Base-by-base conservation (phyloP, 2,888 invertebrate species). In the Bombyx huttoni region DNA sequence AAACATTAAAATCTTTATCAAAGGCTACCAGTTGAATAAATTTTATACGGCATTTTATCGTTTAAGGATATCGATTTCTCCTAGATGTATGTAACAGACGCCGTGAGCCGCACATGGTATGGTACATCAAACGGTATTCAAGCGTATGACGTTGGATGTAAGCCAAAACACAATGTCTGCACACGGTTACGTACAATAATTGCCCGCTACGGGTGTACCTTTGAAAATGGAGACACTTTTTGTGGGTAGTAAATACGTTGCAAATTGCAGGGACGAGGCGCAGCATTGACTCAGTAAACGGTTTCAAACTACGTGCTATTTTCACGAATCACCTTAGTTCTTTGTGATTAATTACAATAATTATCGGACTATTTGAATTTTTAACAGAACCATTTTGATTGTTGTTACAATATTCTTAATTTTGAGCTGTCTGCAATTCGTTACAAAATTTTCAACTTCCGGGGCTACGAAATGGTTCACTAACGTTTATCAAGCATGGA, bases 111-210 rank as follows among this genome's bases (percentile, higher is more conserved):
- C 57, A 62, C 55, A 63, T 60, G 60, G 62, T 53, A 60, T 59
- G 63, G 58, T 59, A 65, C 65, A 69, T 67, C 62, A 64, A 67
- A 61, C 67, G 68, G 64, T 73, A 69, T 63, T 68, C 67, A 63
- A 73, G 71, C 68, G 68, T 71, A 70, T 69, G 68, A 69, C 66
- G 64, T 76, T 82, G 82, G 82, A 78, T 58, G 59, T 60, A 56
- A 59, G 81, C 83, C 83, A 82, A 77, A 73, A 73, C 67, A 73
- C 72, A 70, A 70, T 73, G 81, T 78, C 78, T 76, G 78, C 73
- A 73, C 69, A 71, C 68, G 74, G 72, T 76, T 74, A 78, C 76
- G 78, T 57, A 54, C 64, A 63, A 66, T 71, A 68, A 68, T 70
- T 68, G 49, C 49, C 53, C 50, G 45, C 65, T 48, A 64, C 60